Evolutionary conservation across 2,888 invertebrate genomes (phyloP), one percentile per base, ranked within the genome.

Genomic region (Meliscaeva auricollis): DNA sequence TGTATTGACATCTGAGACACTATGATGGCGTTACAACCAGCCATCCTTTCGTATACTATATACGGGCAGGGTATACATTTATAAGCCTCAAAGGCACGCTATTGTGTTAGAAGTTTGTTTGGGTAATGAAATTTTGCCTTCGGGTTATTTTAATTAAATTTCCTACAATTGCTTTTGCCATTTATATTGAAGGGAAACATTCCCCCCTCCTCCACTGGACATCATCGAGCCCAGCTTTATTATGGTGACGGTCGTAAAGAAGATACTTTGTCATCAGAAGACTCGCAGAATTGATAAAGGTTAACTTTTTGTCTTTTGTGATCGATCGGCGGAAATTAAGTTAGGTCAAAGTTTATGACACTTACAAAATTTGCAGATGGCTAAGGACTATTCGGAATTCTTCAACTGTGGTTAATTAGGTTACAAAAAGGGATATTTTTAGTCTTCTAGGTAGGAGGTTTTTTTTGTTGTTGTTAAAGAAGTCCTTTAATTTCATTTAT

Each of bases 91-190:
- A 30, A 58, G n/a, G 38, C 3, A 20, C 9, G n/a, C 32, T 38
- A 46, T 70, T 56, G 54, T 70, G n/a, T 2, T 48, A 48, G 66
- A 68, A 68, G 60, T 54, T 60, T 70, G 44, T 44, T 26, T 26
- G 41, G 13, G 9, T 70, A 70, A 70, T 75, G 75, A 56, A 75
- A 64, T 75, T 70, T 30, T 50, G 52, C 20, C 32, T 56, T 56
- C 32, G 60, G 69, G 75, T 41, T 69, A 54, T 38, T 56, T 75
- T 81, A 68, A 81, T 81, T 75, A 70, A 75, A 64, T 70, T 75
- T 62, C 35, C 48, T 38, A 22, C 69, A 38, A 70, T 70, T 69
- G 69, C 75, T 62, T 69, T 56, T 64, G 48, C 50, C 69, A 48
- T 54, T 81, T 56, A 38, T 50, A 72, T 26, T 50, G 41, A 50